Evolutionary conservation across 2,797 vertebrate genomes (phyloP), one percentile per base, ranked within the genome.

Genomic region (Anisognathus igniventris): DNA sequence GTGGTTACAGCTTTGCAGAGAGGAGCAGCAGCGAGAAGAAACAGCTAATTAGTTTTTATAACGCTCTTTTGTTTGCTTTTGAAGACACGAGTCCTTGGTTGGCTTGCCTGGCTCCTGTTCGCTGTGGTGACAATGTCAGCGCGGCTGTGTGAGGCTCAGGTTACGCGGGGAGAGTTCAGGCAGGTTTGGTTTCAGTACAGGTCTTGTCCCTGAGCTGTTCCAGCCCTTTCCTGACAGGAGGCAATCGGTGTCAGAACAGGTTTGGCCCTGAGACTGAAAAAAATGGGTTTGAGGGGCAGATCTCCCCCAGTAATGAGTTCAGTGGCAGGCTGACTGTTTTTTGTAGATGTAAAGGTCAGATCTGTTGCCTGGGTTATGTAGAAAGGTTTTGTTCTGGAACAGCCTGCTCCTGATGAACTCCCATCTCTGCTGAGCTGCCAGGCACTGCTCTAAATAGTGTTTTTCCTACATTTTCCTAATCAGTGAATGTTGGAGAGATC

Each of bases 11-110:
- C 77, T 73, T 85, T 82, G 67, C 86, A 20, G 67, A 79, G 88
- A 30, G 56, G 51, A 10, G 2, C 60, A 33, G 74, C 25, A 72
- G 66, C 9, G 25, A 93, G 77, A 4, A 3, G 3, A 6, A 87
- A 37, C 75, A 89, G 78, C 93, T 94, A 47, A 95, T 97, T 71
- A 86, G 79, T 81, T 91, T 93, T 96, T 91, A 47, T 75, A 96
- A 71, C 48, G 39, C 73, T 86, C 91, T 86, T 87, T 81, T 90
- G 82, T 92, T 94, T 86, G 91, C 87, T 64, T 91, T 88, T 70
- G 78, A 56, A 81, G 93, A 19, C 39, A 23, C 1, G 10, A 67
- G 84, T 61, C 58, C 47, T 80, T 88, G 0, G 1, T 78, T 93
- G 12, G 35, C 87, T 62, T 4, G 35, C 77, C 67, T 64, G 90